Evolutionary conservation across 2,888 invertebrate species (phyloP).

Genomic region (Andrena praecox): DNA sequence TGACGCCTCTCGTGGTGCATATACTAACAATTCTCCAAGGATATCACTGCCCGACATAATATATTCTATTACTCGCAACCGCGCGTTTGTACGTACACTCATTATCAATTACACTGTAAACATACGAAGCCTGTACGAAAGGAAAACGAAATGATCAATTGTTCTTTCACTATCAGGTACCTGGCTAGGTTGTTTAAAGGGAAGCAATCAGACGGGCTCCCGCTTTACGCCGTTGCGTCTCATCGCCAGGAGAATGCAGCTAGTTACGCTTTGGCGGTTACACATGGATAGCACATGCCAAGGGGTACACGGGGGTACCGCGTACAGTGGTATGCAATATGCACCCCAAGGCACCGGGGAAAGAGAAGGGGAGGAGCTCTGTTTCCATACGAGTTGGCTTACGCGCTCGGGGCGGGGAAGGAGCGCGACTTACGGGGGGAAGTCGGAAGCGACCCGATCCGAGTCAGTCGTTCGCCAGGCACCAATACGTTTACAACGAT

Average conservation of each 20-base stretch:
- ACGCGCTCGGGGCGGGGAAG: conserved; percentile 72
- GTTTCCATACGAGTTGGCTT: conserved; percentile 77
- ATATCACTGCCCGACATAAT: too few species aligned
- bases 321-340: conserved; percentile 30
- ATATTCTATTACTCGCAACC: too few species aligned
- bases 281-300: conserved; percentile 53
- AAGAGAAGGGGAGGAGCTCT: conserved; percentile 68
- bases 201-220: conserved; percentile 25
- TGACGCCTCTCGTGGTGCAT: conserved; percentile 29
- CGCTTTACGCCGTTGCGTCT: conserved; percentile 29
- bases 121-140: too few species aligned
- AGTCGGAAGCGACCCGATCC: conserved; percentile 77
- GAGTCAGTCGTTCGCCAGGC: conserved; percentile 71
- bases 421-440: conserved; percentile 72
- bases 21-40: background rate
- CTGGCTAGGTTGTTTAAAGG: background rate
- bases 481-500: conserved; percentile 62
- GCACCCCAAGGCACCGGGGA: conserved; percentile 59
- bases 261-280: conserved; percentile 75
- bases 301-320: conserved; percentile 29
- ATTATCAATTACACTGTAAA: too few species aligned
- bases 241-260: conserved; percentile 37
- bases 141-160: too few species aligned
- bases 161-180: background rate
- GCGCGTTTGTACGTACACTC: too few species aligned